A percentile compares a stretch with the other conserved stretches of the same genome.
Conservation (phyloP, 1,140 invertebrate species). For the Melipona quadrifasciata region DNA sequence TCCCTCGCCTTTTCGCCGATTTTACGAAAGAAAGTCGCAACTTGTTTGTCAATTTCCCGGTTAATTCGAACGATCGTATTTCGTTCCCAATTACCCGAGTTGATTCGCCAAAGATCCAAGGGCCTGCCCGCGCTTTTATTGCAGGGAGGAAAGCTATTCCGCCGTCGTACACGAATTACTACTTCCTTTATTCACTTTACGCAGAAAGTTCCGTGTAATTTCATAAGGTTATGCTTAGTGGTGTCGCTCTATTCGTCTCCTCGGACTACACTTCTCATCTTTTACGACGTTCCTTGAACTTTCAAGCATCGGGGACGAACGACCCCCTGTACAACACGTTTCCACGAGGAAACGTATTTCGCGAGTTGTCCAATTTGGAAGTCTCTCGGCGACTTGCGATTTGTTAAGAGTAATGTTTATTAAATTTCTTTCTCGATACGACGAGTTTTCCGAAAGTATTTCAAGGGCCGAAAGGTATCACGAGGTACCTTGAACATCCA, state of each 20-base stretch:
- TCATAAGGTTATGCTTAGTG: constrained; percentile 12
- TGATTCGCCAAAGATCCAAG: neutral
- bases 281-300: constrained; percentile 20
- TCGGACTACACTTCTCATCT: constrained; percentile 1
- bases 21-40: neutral
- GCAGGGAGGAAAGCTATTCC: neutral
- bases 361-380: neutral
- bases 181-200: constrained; percentile 29
- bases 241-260: neutral
- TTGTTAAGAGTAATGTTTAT: neutral
- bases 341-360: neutral
- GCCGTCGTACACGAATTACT: constrained; percentile 15
- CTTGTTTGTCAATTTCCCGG: neutral
- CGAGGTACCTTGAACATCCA: neutral
- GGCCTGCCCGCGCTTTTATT: neutral
- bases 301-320: neutral
- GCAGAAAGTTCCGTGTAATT: constrained; percentile 30
- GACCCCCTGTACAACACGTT: neutral
- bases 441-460: neutral
- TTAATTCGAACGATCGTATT: neutral
- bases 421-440: neutral
- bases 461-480: neutral
- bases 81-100: too few relatives aligned
- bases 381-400: too few relatives aligned
- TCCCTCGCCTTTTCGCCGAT: neutral